Percentiles rank a stretch among this genome's conserved stretches.
Evolutionary conservation across 1,140 invertebrate genomes (phyloP).

Genomic region (Trichoplusia ni): DNA sequence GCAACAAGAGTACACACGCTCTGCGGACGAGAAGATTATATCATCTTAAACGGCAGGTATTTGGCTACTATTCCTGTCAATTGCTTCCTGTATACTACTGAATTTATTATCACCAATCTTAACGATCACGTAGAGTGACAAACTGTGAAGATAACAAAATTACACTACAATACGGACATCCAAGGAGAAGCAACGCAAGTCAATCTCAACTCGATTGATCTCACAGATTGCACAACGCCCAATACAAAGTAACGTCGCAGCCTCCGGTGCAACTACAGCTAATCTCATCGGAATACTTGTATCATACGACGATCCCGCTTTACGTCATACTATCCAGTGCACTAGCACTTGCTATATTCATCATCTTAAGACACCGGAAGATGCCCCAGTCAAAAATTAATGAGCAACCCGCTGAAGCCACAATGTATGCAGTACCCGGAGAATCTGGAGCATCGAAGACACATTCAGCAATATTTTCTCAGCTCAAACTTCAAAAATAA

Average conservation of each 20-base stretch:
- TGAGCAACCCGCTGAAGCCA: not conserved
- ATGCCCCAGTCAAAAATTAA: not conserved
- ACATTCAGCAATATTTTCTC: conserved; percentile 14
- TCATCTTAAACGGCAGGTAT: conserved; percentile 26
- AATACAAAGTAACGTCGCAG: not conserved
- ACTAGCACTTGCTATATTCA: not conserved
- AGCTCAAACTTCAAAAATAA: conserved; percentile 9
- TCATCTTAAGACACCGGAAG: not conserved
- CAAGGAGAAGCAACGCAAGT: not conserved
- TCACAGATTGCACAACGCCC: not conserved
- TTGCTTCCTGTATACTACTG: conserved; percentile 14
- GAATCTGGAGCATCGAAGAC: not conserved
- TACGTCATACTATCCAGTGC: not conserved
- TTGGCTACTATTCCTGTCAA: conserved; percentile 26
- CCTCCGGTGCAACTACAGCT: not conserved
- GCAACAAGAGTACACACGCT: conserved; percentile 11
- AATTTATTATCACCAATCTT: conserved; percentile 34
- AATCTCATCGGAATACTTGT: not conserved
- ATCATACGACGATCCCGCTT: not conserved
- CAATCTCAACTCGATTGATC: not conserved
- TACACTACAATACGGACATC: not conserved
- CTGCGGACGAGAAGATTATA: conserved; percentile 26
- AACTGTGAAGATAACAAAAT: not conserved
- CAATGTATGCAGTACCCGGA: not conserved
- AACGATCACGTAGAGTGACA: not conserved